Conservation (phyloP, 35 echinoderm and acorn worm genomes). For the Ptychodera flava region DNA sequence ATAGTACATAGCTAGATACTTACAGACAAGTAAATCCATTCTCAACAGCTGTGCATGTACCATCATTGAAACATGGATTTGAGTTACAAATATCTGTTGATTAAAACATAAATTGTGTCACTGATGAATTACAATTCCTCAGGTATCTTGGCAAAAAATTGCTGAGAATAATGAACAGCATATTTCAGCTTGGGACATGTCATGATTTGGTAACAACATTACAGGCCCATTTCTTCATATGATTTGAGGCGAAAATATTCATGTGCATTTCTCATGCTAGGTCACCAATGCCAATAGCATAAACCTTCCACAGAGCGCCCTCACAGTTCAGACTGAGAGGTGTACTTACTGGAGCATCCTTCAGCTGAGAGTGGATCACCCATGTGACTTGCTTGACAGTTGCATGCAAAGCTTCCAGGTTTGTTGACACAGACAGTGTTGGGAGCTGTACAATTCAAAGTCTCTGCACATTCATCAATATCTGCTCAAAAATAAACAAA, state of each 20-base stretch:
- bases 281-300: background rate
- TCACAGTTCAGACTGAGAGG: background rate
- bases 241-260: background rate
- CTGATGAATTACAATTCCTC: background rate
- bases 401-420: background rate
- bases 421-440: background rate
- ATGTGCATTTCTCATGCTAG: background rate
- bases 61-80: background rate
- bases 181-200: background rate
- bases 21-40: background rate
- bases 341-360: background rate
- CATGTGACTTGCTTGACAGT: background rate
- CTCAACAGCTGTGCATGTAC: background rate
- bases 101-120: background rate
- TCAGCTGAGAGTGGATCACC: background rate
- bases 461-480: background rate
- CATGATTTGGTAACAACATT: background rate
- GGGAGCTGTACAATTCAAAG: background rate
- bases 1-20: background rate
- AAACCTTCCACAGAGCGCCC: background rate
- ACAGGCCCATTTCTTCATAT: background rate
- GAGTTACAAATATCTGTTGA: background rate
- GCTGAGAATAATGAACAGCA: background rate
- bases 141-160: background rate
- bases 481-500: background rate